Evolutionary conservation across 2,113 vertebrate genomes (phyloP), one percentile per base, ranked within the genome.

Genomic region (Pao palembangensis): DNA sequence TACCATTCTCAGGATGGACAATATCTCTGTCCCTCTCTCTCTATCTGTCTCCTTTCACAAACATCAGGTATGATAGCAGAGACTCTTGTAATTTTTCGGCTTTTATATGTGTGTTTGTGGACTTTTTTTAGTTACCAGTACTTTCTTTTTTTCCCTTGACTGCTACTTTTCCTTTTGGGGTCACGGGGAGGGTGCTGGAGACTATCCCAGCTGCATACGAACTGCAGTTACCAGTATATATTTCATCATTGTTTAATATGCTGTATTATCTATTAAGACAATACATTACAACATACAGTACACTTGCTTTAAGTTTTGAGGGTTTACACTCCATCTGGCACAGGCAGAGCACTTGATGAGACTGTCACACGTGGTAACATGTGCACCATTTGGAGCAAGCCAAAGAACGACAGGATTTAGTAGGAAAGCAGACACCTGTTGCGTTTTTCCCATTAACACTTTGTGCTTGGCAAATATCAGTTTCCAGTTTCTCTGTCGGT

Each of bases 361-460:
- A 43, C 41, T 59, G 51, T 67, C 61, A 72, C 59, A 17, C 74
- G 78, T 67, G 64, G 73, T 70, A 58, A 70, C 76, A 72, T 64
- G 59, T 64, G n/a, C 71, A 76, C 55, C 65, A 73, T 71, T 73
- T 77, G 80, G 28, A 31, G 28, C 28, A 5, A 75, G 76, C 76
- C 71, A 72, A 68, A 56, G 58, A 64, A 78, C 77, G 73, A 75
- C 66, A 71, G 74, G 59, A 69, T 85, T 81, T 41, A 56, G 64
- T 49, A 73, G 68, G 76, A 70, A 76, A 79, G 55, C 0, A 58
- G 78, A 82, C 81, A 86, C 81, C 81, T 91, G 83, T 78, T 84
- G 69, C 64, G 76, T 57, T 12, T 49, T 21, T 65, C 74, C 41
- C 17, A 74, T 87, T 83, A 79, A 66, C 5, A 8, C 41, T 1